These are phyloP conservation scores for Conops quadrifasciatus DNA, from an alignment of 2,888 invertebrate species.

Conservation along the genomic window DNA sequence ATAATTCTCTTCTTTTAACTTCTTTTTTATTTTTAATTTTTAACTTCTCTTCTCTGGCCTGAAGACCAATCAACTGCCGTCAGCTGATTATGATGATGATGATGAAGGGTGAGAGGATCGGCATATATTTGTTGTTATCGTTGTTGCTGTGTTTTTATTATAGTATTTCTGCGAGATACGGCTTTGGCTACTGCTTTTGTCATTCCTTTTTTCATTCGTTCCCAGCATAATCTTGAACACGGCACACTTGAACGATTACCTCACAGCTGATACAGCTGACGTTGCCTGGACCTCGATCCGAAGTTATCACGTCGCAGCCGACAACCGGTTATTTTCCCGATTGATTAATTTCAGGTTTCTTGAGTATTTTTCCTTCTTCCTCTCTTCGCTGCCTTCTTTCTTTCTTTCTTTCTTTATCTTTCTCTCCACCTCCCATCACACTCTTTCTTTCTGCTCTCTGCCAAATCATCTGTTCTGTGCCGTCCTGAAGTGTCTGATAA, in stretches of 20 bases:
- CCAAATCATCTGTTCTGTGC: conserved; percentile 13
- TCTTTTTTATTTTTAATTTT: too few relatives aligned
- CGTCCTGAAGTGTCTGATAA: background rate
- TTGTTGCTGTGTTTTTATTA: background rate
- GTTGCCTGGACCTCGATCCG: background rate
- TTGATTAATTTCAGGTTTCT: conserved; percentile 24
- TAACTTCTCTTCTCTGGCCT: too few relatives aligned
- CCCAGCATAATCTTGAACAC: background rate
- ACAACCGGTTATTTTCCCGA: background rate
- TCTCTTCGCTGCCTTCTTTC: background rate
- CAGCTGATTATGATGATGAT: too few relatives aligned
- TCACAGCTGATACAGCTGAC: conserved; percentile 13
- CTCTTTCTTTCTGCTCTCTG: background rate
- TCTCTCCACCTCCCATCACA: background rate
- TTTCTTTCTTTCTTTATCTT: too few relatives aligned
- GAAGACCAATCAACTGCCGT: too few relatives aligned
- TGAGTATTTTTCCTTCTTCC: background rate
- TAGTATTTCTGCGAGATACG: background rate
- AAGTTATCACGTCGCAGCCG: background rate
- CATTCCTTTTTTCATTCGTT: background rate
- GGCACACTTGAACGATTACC: background rate
- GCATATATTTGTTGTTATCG: background rate
- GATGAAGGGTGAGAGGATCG: background rate
- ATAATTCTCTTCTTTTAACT: too few relatives aligned
- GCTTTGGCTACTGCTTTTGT: background rate